Base-by-base conservation (phyloP, 2,888 invertebrate genomes). In the Trichopoda pennipes region DNA sequence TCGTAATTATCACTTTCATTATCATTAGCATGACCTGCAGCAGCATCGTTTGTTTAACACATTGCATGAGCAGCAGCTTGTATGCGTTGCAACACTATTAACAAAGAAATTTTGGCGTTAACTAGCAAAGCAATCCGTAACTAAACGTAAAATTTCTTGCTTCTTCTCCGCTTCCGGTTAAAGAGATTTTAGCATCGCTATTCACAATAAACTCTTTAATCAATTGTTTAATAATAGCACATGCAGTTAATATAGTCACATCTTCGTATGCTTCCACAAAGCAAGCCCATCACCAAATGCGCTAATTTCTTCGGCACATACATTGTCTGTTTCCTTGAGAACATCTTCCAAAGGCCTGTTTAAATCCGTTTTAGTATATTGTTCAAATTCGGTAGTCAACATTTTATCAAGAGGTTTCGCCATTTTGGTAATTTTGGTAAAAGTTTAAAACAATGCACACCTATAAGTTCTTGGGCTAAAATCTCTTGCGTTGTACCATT, bases 401-500 rank as follows among this genome's bases (percentile, higher is more conserved):
- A 99, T 98, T 92, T 97, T 98, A 89, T 98, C 98, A 86, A 99
- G 99, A 21, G 98, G 93, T 88, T 96, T 95, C 88, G 97, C 96
- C 95, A 99, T 96, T 93, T 99, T 99, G 81, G 95, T 95, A 68
- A 99, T 92, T 91, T 99, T 76, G 98, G 96, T 81, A 99, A 92
- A 92, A 99, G 98, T 86, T 99, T 95, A 90, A 99, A 97, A 89
- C 99, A 97, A 87, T 97, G 97, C 63, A 99, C 94, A 17, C 98
- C 98, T 84, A 96, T 95, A 55, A 99, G 92, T 89, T 98, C 97
- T 86, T 96, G 96, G 12, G 95, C 93, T 44, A 99, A 93, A 73
- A 99, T 96, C 91, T 98, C 98, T 91, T 99, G 98, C 2, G 99
- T 98, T 4, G 98, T 98, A 56, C 90, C 95, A 86, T 99, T 99